A percentile compares a stretch with the other conserved stretches of the same genome.
Conservation (phyloP, 2,113 vertebrate genomes). For the Lontra canadensis region DNA sequence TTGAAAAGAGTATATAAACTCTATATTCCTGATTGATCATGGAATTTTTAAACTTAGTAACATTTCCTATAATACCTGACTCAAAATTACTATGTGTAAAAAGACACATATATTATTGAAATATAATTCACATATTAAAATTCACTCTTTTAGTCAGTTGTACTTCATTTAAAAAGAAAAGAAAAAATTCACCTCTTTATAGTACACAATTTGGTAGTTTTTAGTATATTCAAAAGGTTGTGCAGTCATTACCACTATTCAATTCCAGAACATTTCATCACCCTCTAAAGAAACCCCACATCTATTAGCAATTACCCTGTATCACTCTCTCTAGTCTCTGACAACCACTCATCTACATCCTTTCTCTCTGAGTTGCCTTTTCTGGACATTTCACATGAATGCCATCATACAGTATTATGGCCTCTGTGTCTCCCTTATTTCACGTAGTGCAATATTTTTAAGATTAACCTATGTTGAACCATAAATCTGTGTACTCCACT, state of each 20-base stretch:
- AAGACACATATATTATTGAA: neutral
- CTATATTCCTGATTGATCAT: neutral
- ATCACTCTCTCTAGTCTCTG: neutral
- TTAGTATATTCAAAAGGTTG: neutral
- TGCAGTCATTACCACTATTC: neutral
- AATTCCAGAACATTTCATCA: constrained; percentile 35
- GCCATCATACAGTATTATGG: neutral
- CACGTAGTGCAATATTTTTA: neutral
- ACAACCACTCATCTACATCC: neutral
- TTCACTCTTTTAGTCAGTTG: neutral
- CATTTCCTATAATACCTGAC: neutral
- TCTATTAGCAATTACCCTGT: neutral
- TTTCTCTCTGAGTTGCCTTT: neutral
- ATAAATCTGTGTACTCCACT: neutral
- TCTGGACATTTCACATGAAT: neutral
- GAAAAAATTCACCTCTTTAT: neutral
- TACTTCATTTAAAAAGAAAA: neutral
- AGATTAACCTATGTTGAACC: neutral
- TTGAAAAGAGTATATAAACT: neutral
- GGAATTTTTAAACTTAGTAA: constrained; percentile 51
- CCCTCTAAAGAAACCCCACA: neutral
- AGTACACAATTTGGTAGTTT: neutral
- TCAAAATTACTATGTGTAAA: neutral
- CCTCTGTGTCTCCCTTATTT: neutral
- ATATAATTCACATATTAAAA: neutral